These are phyloP conservation scores for Tetrax tetrax DNA, from an alignment of 2,113 vertebrate species.

Conservation along the genomic window DNA sequence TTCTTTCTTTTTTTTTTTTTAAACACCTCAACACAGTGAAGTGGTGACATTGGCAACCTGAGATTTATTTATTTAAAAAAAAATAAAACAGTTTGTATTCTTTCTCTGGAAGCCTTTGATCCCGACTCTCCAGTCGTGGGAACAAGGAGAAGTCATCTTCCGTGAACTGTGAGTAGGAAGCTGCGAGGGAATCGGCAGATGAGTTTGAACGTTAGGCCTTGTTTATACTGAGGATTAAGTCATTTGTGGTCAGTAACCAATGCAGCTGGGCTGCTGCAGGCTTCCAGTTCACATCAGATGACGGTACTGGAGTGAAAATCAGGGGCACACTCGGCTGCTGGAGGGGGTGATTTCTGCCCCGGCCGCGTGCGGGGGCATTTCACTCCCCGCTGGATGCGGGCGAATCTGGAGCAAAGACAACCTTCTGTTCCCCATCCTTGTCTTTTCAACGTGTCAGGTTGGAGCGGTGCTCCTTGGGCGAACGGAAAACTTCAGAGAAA, in stretches of 20 bases:
- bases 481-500: not conserved
- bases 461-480: not conserved
- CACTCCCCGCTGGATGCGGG: fast-evolving
- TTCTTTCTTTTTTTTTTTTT: no score
- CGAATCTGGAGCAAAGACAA: not conserved
- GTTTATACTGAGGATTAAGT: conserved; percentile 62
- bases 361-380: fast-evolving
- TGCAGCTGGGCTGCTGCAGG: conserved; percentile 47
- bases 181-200: conserved; percentile 40
- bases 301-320: not conserved
- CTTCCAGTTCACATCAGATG: not conserved
- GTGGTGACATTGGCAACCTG: not conserved
- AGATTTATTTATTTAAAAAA: not conserved
- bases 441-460: not conserved
- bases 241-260: conserved; percentile 59
- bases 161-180: conserved; percentile 57
- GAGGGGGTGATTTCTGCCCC: not conserved
- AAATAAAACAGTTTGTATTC: not conserved
- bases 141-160: conserved; percentile 49
- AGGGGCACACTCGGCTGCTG: not conserved
- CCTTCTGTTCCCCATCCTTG: fast-evolving
- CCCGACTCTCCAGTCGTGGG: conserved; percentile 17
- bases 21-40: not conserved
- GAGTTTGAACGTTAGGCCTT: conserved; percentile 38
- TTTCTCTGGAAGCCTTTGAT: conserved; percentile 38